phyloP scores from a whole-genome alignment of 2,113 vertebrate genomes.

The Xenopus laevis region DNA sequence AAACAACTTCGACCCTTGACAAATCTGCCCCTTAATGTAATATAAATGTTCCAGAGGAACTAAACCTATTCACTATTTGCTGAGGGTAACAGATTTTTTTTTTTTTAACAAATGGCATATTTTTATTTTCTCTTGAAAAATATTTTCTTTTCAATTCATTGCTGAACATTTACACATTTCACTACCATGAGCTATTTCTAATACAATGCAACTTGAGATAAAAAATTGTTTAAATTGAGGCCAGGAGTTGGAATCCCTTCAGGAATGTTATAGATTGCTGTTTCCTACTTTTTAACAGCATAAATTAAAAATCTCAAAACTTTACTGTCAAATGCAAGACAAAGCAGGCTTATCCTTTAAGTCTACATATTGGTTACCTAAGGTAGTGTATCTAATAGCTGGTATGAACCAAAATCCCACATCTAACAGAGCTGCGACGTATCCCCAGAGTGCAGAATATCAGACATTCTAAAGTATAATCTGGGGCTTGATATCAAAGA shows the following conservation, averaged over 20 bases:
- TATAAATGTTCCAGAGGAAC: too few species aligned
- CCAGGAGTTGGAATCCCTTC: slow-evolving; percentile 9
- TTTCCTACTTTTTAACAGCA: slow-evolving; percentile 2
- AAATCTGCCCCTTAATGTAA: too few species aligned
- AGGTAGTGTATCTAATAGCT: slow-evolving; percentile 23
- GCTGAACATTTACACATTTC: not conserved
- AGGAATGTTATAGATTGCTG: slow-evolving; percentile 10
- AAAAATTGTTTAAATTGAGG: slow-evolving; percentile 1
- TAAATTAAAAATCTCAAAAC: slow-evolving; percentile 11
- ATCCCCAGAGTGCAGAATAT: slow-evolving; percentile 18
- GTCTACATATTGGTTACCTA: not conserved
- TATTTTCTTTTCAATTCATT: not conserved
- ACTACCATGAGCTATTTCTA: not conserved
- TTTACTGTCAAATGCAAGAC: slow-evolving; percentile 14
- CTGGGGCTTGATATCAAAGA: slow-evolving; percentile 35
- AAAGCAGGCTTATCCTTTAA: not conserved
- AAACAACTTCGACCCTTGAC: too few species aligned
- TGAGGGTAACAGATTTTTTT: too few species aligned
- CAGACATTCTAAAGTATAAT: slow-evolving; percentile 25
- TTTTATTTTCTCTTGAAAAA: not conserved
- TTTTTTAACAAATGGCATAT: not conserved
- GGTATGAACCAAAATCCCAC: slow-evolving; percentile 17
- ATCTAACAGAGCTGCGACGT: slow-evolving; percentile 11
- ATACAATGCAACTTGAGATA: slow-evolving; percentile 4
- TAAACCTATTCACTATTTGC: too few species aligned